phyloP scores from a whole-genome alignment of 30 jellyfish, hydroid and myxozoan species.

The Pseudorhiza aurosa region DNA sequence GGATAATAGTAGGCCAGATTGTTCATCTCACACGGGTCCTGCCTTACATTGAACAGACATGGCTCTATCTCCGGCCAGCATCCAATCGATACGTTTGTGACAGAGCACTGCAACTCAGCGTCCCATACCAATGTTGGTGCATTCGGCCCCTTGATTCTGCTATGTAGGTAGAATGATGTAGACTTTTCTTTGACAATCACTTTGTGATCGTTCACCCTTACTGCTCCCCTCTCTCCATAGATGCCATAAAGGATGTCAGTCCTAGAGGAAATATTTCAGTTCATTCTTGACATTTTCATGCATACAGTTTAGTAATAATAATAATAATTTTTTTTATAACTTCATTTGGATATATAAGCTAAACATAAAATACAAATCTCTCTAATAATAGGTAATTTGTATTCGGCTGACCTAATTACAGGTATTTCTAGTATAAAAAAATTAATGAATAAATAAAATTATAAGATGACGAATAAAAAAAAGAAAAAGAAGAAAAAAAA shows the following conservation, averaged over 20 bases:
- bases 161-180: constrained; percentile 1
- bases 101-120: constrained; percentile 81
- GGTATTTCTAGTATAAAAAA: too few species aligned
- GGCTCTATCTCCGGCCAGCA: constrained; percentile 98
- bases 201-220: constrained; percentile 94
- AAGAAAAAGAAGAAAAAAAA: too few species aligned
- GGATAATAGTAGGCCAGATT: constrained; percentile 95
- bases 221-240: constrained; percentile 90
- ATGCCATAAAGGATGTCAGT: constrained; percentile 87
- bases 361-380: too few species aligned
- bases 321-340: too few species aligned
- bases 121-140: constrained; percentile 90
- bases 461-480: too few species aligned
- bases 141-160: constrained; percentile 58
- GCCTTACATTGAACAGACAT: constrained; percentile 92
- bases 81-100: constrained; percentile 85
- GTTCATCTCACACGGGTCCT: constrained; percentile 98
- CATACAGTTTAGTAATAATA: not conserved
- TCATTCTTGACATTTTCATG: not conserved
- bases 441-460: too few species aligned
- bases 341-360: too few species aligned
- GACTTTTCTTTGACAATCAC: constrained; percentile 74
- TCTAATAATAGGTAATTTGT: too few species aligned
- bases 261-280: too few species aligned
- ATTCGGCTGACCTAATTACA: too few species aligned